Base-by-base conservation (phyloP, 2,888 invertebrate species). In the Biston betularia region DNA sequence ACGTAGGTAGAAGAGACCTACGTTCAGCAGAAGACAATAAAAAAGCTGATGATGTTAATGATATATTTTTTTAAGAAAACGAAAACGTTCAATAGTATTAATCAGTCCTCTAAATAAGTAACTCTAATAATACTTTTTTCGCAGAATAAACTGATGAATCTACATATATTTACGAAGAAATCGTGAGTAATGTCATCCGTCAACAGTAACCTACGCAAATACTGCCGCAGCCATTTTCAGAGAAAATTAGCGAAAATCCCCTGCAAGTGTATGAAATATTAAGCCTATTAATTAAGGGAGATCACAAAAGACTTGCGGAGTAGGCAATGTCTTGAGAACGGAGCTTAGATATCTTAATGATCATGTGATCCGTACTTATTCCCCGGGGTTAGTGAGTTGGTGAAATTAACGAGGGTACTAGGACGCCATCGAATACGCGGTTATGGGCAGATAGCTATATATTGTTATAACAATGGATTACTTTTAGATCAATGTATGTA, bases 221-320 rank as follows among this genome's bases (percentile, higher is more conserved):
- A 63, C 49, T 45, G 42, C 48, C 61, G 53, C 52, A 61, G 63
- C 64, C 50, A 62, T 66, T 66, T 69, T 54, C 24, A 49, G 61
- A 40, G 84, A 81, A 89, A 89, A 89, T 89, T 89, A 85, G 83
- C 80, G 84, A 83, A 83, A 86, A 85, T 87, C 86, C 85, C 80
- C 78, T 80, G 54, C 62, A 57, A 65, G 63, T 68, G 59, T 69
- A 73, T 70, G 69, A 70, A 71, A 68, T 70, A 73, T 70, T 68
- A 71, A 70, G 70, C 68, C 71, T 67, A 73, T 70, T 67, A 63
- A 73, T 73, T 70, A 69, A 59, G 63, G 24, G 44, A 66, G 59
- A 63, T 65, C 62, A 73, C 67, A 70, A 69, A 71, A 70, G 68
- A 68, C 53, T 68, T 56, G 63, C 62, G 24, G 42, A 49, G 62